A percentile compares a stretch with the other conserved stretches of the same genome.
Evolutionary conservation across 2,797 vertebrate species (phyloP).

Genomic region (Cercopithecus neglectus): DNA sequence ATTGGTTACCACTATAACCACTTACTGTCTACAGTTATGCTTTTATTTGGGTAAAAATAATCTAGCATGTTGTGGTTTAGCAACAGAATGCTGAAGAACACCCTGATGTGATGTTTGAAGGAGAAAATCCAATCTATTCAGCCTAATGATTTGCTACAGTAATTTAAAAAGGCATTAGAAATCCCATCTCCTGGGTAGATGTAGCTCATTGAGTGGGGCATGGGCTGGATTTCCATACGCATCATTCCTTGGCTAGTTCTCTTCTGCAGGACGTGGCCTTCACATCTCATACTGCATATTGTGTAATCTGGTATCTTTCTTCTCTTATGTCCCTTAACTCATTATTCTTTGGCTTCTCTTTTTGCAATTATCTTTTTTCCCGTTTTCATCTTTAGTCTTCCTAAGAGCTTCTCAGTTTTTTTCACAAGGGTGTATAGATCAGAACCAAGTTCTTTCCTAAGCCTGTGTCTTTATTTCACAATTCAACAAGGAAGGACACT

Average conservation of each 20-base stretch:
- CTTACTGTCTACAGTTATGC: neutral
- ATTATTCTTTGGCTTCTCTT: neutral
- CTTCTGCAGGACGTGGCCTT: neutral
- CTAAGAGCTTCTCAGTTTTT: neutral
- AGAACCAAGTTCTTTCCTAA: neutral
- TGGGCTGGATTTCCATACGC: neutral
- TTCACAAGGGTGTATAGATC: neutral
- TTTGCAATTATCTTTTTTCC: neutral
- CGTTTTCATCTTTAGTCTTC: neutral
- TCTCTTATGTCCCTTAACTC: neutral
- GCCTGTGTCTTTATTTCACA: neutral
- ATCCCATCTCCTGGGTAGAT: neutral
- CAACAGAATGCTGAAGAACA: neutral
- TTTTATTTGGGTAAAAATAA: neutral
- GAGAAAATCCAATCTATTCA: neutral
- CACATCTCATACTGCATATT: neutral
- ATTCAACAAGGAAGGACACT: neutral
- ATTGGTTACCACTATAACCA: neutral
- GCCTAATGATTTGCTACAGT: neutral
- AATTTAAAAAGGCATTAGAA: neutral
- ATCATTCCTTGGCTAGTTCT: neutral
- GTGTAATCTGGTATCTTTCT: neutral
- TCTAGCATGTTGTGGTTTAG: neutral
- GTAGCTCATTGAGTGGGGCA: neutral
- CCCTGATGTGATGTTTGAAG: neutral